These are phyloP conservation scores for Tadarida brasiliensis DNA, from an alignment of 2,797 vertebrate species.

Conservation along the genomic window DNA sequence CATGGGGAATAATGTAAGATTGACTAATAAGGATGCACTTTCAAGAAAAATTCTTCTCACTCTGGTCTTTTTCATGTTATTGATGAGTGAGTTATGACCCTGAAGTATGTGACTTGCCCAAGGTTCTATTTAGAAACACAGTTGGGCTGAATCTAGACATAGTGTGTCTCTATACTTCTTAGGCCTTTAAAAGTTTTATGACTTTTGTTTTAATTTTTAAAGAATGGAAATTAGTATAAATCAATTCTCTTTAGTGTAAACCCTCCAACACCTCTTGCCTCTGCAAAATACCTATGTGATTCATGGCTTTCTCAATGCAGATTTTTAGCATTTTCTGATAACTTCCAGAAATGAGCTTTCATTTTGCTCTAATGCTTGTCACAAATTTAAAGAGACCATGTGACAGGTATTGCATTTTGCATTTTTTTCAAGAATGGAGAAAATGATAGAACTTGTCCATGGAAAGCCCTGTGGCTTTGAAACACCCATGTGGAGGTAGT, in stretches of 20 bases:
- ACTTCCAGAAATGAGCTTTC: background rate
- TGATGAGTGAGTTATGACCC: background rate
- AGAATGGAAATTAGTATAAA: background rate
- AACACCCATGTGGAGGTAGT: background rate
- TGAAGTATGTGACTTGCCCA: background rate
- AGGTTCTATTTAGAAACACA: background rate
- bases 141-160: background rate
- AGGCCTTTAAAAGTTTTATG: background rate
- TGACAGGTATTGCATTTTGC: background rate
- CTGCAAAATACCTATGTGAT: background rate
- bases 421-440: background rate
- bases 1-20: background rate
- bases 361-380: background rate
- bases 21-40: background rate
- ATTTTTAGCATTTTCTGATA: slow-evolving; percentile 20
- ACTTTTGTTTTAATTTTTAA: slow-evolving; percentile 40
- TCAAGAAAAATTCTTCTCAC: background rate
- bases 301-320: background rate
- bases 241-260: slow-evolving; percentile 14
- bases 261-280: background rate
- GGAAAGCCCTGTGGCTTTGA: background rate
- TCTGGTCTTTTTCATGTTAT: background rate
- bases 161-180: background rate
- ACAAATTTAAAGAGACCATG: background rate
- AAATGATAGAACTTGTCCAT: background rate